These are phyloP conservation scores for Chaetophractus vellerosus DNA, from an alignment of 2,797 vertebrate species.

Conservation along the genomic window DNA sequence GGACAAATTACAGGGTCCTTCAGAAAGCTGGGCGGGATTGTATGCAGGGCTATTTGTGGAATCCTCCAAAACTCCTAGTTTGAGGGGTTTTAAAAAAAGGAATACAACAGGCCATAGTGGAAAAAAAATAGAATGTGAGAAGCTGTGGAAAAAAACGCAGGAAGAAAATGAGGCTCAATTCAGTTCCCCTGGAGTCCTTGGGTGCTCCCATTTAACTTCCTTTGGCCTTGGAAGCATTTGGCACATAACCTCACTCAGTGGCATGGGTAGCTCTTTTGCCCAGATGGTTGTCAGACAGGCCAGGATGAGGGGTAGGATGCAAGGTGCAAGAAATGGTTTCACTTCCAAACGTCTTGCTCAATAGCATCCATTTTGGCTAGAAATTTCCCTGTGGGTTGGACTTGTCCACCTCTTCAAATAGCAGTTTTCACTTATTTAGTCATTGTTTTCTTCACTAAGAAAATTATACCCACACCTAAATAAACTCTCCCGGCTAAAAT, in stretches of 20 bases:
- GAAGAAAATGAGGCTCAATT: conserved; percentile 25
- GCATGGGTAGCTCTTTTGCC: neutral
- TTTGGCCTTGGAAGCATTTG: neutral
- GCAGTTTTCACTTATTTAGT: neutral
- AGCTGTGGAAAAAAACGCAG: conserved; percentile 22
- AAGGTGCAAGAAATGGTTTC: neutral
- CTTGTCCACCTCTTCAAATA: neutral
- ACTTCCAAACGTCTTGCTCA: neutral
- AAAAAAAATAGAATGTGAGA: conserved; percentile 38
- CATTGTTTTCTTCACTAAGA: neutral
- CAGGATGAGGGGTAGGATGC: neutral
- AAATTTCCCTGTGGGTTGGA: neutral
- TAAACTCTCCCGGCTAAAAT: neutral
- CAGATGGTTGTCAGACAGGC: neutral
- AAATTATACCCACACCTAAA: conserved; percentile 5
- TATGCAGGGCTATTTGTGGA: conserved; percentile 6
- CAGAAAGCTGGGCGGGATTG: conserved; percentile 13
- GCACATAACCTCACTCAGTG: neutral
- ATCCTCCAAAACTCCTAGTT: conserved; percentile 49
- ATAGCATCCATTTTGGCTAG: neutral
- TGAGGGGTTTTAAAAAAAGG: conserved; percentile 42
- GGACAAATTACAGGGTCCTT: neutral
- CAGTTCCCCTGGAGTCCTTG: neutral
- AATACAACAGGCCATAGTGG: neutral
- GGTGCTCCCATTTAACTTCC: neutral